These are phyloP conservation scores for Holothuria scabra DNA, from an alignment of 53 echinoderm and acorn worm genomes.

Conservation along the genomic window DNA sequence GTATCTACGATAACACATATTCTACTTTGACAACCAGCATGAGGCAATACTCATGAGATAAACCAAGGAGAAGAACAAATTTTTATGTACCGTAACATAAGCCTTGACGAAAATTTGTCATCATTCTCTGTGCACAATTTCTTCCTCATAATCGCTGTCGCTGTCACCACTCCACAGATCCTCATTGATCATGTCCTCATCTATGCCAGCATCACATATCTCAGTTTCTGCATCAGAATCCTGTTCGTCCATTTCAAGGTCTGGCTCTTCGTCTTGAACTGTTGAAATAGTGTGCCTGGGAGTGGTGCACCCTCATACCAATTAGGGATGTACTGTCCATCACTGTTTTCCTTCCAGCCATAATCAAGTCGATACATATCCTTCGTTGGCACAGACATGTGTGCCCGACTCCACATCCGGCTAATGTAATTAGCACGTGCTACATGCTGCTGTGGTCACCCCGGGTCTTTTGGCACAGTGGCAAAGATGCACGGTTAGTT, in stretches of 20 bases:
- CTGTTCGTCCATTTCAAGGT: constrained; percentile 15
- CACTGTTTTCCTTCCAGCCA: not conserved
- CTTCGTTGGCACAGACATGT: constrained; percentile 15
- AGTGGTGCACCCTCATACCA: constrained; percentile 11
- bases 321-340: constrained; percentile 12
- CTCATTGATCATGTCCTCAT: not conserved
- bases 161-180: too few species aligned
- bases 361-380: not conserved
- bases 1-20: too few species aligned
- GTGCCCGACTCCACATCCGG: constrained; percentile 45
- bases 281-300: constrained; percentile 6
- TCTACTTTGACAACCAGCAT: too few species aligned
- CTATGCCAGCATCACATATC: not conserved
- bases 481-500: constrained; percentile 53
- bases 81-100: too few species aligned
- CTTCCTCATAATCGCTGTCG: not conserved
- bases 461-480: constrained; percentile 51
- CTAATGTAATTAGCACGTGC: constrained; percentile 12
- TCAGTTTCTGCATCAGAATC: constrained; percentile 4
- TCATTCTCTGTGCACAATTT: too few species aligned
- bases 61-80: too few species aligned
- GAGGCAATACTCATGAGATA: too few species aligned
- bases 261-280: constrained; percentile 11
- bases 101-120: too few species aligned
- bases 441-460: constrained; percentile 21